phyloP scores from a whole-genome alignment of 2,888 invertebrate genomes.

The Phaonia tiefii region DNA sequence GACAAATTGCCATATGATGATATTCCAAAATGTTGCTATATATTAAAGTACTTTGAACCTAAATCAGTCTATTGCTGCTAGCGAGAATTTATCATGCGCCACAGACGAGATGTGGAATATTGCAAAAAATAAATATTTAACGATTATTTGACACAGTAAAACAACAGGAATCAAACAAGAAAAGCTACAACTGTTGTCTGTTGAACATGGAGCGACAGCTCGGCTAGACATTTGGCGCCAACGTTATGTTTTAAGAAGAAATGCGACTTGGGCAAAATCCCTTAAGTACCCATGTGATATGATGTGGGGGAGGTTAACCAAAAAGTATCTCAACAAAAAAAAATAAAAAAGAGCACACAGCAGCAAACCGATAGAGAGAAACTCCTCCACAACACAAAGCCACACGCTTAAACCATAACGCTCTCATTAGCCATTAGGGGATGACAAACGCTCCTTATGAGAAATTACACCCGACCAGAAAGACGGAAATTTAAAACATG shows the following conservation, averaged over 20 bases:
- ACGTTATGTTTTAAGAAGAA: constrained; percentile 38
- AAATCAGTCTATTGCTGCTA: not conserved
- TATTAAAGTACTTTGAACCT: constrained; percentile 46
- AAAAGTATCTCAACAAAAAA: constrained; percentile 21
- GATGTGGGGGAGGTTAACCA: constrained; percentile 41
- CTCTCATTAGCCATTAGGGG: constrained; percentile 20
- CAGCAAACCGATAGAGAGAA: not conserved
- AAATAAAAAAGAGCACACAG: not conserved
- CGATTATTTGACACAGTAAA: constrained; percentile 28
- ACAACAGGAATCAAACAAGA: constrained; percentile 54
- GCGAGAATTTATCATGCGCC: not conserved
- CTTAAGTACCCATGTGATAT: constrained; percentile 25
- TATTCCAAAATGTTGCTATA: not conserved
- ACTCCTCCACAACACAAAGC: constrained; percentile 1
- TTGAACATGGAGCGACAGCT: constrained; percentile 66
- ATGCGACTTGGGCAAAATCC: constrained; percentile 9
- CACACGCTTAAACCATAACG: constrained; percentile 27
- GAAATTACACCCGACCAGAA: constrained; percentile 3
- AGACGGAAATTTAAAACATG: constrained; percentile 53
- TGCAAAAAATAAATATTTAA: constrained; percentile 33
- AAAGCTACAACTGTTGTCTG: constrained; percentile 28
- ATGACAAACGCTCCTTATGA: constrained; percentile 32
- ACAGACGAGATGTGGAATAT: constrained; percentile 27
- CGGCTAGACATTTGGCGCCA: constrained; percentile 75
- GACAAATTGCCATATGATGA: constrained; percentile 33